phyloP scores from a whole-genome alignment of 2,888 invertebrate species.

The Malthinus seriepunctatus region DNA sequence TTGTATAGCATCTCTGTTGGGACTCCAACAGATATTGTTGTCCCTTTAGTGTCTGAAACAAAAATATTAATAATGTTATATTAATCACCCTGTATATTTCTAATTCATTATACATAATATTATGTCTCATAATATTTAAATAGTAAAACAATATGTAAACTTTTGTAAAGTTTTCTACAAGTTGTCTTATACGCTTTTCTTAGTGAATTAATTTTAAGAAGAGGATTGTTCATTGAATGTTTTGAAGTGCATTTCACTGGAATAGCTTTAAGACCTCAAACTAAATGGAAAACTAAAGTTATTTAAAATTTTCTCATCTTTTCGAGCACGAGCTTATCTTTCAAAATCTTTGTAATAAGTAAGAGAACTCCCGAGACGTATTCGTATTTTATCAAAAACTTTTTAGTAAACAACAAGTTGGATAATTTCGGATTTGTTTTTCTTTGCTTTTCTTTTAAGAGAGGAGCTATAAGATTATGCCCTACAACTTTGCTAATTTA shows the following conservation, averaged over 20 bases:
- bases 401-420: conserved; percentile 1
- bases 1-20: too few species aligned
- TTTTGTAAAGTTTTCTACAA: conserved; percentile 3
- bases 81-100: neutral
- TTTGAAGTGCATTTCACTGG: conserved; percentile 3
- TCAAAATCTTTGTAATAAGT: conserved; percentile 6
- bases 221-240: conserved; percentile 6
- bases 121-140: neutral
- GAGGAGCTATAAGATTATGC: conserved; percentile 20
- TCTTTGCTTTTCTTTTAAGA: conserved; percentile 17
- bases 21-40: too few species aligned
- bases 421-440: conserved; percentile 14
- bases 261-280: conserved; percentile 6
- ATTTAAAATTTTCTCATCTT: conserved; percentile 7
- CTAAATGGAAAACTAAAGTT: conserved; percentile 5
- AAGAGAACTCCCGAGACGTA: neutral
- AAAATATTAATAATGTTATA: neutral
- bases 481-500: conserved; percentile 15
- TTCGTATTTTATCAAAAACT: conserved; percentile 3
- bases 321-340: conserved; percentile 3
- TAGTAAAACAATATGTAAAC: conserved; percentile 1
- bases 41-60: neutral
- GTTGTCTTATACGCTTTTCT: conserved; percentile 1
- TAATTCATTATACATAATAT: too few species aligned
- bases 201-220: conserved; percentile 1